A percentile compares a stretch with the other conserved stretches of the same genome.
Evolutionary conservation across 1,140 invertebrate species (phyloP).

Genomic region (Andrena cerasifolii): DNA sequence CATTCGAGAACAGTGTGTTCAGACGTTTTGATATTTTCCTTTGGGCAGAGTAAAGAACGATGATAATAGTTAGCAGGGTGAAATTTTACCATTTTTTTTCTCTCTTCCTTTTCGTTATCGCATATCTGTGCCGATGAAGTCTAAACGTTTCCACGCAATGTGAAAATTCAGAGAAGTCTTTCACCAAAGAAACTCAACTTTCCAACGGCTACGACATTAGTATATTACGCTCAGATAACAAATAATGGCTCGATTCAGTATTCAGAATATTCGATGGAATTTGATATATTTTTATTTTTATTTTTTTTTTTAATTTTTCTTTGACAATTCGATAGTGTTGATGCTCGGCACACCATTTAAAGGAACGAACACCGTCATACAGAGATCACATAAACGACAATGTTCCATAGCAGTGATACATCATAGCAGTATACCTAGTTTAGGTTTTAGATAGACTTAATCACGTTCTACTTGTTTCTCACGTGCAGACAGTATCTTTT

Average conservation of each 20-base stretch:
- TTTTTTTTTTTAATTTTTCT: slow-evolving; percentile 14
- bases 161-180: neutral
- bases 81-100: neutral
- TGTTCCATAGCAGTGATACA: slow-evolving; percentile 11
- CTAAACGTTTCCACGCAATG: neutral
- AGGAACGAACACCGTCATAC: slow-evolving; percentile 14
- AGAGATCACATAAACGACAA: neutral
- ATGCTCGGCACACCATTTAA: neutral
- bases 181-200: neutral
- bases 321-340: neutral
- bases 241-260: slow-evolving; percentile 54
- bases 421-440: neutral
- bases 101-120: neutral
- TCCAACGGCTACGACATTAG: slow-evolving; percentile 2
- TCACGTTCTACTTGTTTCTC: slow-evolving; percentile 21
- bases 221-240: slow-evolving; percentile 64
- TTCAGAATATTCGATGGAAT: slow-evolving; percentile 42
- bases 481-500: neutral
- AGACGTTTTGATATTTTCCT: neutral
- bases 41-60: neutral
- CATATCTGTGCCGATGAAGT: neutral
- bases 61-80: neutral
- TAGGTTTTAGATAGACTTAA: neutral
- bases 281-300: neutral
- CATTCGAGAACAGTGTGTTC: too few species aligned